Evolutionary conservation across 2,888 invertebrate species (phyloP).

Genomic region (Epirrhoe tristata): DNA sequence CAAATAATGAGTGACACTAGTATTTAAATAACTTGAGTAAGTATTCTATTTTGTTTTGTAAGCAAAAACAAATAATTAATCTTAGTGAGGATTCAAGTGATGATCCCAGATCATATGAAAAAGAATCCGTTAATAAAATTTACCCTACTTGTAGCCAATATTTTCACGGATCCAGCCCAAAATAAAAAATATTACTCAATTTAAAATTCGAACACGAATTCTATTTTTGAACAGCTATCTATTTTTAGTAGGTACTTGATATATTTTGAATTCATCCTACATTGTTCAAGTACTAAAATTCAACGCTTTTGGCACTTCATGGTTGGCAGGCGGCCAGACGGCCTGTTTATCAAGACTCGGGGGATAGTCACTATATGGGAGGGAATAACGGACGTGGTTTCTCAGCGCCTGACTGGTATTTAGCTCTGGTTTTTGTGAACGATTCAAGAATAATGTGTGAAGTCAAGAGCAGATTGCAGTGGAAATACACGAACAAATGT

Average conservation of each 20-base stretch:
- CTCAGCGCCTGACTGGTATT: constrained; percentile 14
- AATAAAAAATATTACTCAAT: background rate
- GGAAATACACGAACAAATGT: no score
- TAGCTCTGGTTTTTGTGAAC: background rate
- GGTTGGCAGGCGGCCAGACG: constrained; percentile 32
- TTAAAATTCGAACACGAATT: background rate
- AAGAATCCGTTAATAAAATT: no score
- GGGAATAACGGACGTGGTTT: constrained; percentile 29
- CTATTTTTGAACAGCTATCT: background rate
- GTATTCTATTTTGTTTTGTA: no score
- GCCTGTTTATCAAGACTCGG: constrained; percentile 29
- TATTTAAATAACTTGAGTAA: no score
- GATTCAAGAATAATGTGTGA: no score
- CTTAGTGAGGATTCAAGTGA: no score
- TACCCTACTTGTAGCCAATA: no score
- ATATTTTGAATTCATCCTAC: background rate
- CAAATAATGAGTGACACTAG: no score
- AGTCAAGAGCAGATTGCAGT: no score
- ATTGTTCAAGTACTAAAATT: constrained; percentile 27
- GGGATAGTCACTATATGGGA: constrained; percentile 28
- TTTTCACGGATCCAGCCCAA: no score
- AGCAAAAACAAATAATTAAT: no score
- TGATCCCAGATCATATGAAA: no score
- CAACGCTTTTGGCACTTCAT: constrained; percentile 35
- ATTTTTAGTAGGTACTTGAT: constrained; percentile 12